A percentile compares a stretch with the other conserved stretches of the same genome.
These are phyloP conservation scores for Neoascia interrupta DNA, from an alignment of 2,888 invertebrate genomes.

Conservation along the genomic window DNA sequence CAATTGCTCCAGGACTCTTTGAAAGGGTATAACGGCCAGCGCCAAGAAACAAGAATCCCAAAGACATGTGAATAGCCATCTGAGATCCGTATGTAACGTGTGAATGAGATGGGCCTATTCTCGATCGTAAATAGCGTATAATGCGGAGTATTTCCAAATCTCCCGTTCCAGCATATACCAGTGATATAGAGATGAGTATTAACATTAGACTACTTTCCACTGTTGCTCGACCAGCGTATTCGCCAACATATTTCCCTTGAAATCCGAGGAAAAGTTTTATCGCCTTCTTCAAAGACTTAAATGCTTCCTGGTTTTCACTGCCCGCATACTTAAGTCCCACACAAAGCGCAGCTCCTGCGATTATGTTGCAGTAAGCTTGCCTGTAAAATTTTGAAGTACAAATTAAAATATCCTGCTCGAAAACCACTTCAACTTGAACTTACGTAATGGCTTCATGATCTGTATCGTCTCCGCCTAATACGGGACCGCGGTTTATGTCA, in stretches of 20 bases:
- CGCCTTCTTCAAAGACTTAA: conserved; percentile 83
- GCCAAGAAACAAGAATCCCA: conserved; percentile 95
- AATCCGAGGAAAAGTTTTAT: conserved; percentile 78
- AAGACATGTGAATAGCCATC: conserved; percentile 96
- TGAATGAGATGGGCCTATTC: conserved; percentile 86
- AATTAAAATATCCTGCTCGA: conserved; percentile 16
- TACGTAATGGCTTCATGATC: conserved; percentile 97
- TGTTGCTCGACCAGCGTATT: conserved; percentile 93
- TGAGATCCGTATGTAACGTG: conserved; percentile 94
- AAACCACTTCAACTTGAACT: conserved; percentile 72
- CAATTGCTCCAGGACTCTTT: conserved; percentile 91
- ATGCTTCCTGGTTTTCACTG: conserved; percentile 90
- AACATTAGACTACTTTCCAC: conserved; percentile 94
- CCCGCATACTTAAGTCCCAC: conserved; percentile 97
- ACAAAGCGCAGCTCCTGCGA: conserved; percentile 96
- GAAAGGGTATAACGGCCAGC: conserved; percentile 93
- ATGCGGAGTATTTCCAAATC: conserved; percentile 90
- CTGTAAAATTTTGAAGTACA: conserved; percentile 80
- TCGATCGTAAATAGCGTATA: conserved; percentile 90
- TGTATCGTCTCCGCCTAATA: conserved; percentile 83
- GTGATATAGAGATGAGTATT: conserved; percentile 84
- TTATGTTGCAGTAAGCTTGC: conserved; percentile 97
- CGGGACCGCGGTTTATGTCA: conserved; percentile 88
- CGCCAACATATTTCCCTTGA: conserved; percentile 87
- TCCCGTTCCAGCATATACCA: conserved; percentile 97